Evolutionary conservation across 2,888 invertebrate genomes (phyloP).

Genomic region (Deilephila porcellus): DNA sequence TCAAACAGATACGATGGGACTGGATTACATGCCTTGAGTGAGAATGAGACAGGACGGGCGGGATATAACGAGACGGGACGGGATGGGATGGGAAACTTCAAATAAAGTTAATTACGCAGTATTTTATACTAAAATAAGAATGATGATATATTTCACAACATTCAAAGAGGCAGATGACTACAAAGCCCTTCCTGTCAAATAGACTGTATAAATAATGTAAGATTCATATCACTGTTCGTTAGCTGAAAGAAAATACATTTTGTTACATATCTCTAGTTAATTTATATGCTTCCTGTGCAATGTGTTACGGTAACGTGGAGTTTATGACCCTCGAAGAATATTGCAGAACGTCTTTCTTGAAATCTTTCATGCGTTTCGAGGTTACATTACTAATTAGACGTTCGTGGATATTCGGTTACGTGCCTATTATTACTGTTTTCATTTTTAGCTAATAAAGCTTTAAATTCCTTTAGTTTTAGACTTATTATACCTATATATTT

Average conservation of each 20-base stretch:
- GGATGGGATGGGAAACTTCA: too few species aligned
- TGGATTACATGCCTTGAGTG: too few species aligned
- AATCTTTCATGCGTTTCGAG: slow-evolving; percentile 28
- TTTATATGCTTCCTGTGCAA: slow-evolving; percentile 63
- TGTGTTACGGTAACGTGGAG: slow-evolving; percentile 52
- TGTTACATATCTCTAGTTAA: slow-evolving; percentile 61
- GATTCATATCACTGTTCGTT: slow-evolving; percentile 49
- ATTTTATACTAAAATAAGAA: too few species aligned
- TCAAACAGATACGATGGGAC: too few species aligned
- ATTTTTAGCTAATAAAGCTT: background rate
- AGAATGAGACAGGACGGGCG: too few species aligned
- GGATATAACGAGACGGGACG: too few species aligned
- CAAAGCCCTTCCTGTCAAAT: too few species aligned
- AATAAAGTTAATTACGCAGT: too few species aligned
- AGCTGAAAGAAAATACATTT: slow-evolving; percentile 52
- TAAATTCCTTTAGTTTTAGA: slow-evolving; percentile 3
- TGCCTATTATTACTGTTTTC: slow-evolving; percentile 1
- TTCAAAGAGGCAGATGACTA: too few species aligned
- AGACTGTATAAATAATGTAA: too few species aligned
- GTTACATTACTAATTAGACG: slow-evolving; percentile 25
- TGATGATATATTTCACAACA: too few species aligned
- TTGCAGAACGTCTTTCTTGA: slow-evolving; percentile 31
- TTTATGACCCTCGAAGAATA: slow-evolving; percentile 49
- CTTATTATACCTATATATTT: too few species aligned
- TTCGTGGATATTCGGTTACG: slow-evolving; percentile 26